phyloP scores from a whole-genome alignment of 2,113 vertebrate species.

The Microcebus murinus region DNA sequence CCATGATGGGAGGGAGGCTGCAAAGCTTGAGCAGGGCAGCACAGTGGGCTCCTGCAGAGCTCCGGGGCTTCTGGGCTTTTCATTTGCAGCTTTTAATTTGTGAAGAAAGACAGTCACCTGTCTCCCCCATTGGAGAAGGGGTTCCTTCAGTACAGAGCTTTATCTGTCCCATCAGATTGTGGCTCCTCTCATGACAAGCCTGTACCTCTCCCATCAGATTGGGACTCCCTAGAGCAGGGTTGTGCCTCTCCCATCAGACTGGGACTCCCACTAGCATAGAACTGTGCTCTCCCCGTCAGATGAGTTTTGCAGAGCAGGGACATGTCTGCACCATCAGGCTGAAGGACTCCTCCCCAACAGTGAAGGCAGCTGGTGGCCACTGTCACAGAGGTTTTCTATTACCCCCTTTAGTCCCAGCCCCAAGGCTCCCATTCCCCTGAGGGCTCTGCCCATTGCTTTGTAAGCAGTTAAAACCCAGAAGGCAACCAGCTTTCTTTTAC shows the following conservation, averaged over 20 bases:
- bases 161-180: neutral
- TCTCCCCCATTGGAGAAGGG: neutral
- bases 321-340: neutral
- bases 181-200: neutral
- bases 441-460: slow-evolving; percentile 54
- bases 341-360: neutral
- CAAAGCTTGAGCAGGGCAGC: neutral
- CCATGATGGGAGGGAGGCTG: neutral
- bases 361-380: neutral
- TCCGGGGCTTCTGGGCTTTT: neutral
- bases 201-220: neutral
- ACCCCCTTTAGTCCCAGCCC: neutral
- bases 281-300: neutral
- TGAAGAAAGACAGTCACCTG: neutral
- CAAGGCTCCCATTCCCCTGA: neutral
- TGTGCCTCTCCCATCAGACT: neutral
- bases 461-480: slow-evolving; percentile 62
- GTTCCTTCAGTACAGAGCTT: neutral
- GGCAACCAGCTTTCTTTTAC: slow-evolving; percentile 64
- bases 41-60: neutral
- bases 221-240: neutral
- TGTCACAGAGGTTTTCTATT: neutral
- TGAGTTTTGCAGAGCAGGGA: neutral
- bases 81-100: neutral
- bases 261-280: neutral